Base-by-base conservation (phyloP, 2,888 invertebrate genomes). In the Fragum fragum region DNA sequence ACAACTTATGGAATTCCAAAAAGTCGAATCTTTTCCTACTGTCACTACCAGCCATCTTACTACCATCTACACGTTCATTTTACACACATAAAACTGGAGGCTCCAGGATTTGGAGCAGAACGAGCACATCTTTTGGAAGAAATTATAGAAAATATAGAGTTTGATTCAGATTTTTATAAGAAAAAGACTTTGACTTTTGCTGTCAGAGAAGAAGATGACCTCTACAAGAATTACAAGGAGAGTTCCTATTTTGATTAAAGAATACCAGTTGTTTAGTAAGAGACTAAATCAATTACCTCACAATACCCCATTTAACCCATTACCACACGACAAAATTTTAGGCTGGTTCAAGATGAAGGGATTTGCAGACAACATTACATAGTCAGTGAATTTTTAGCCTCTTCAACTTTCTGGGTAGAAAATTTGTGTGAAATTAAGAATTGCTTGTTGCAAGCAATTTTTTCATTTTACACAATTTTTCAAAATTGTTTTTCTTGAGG, bases 1-100 rank as follows among this genome's bases (percentile, higher is more conserved):
- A 96, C 97, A 42, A 97, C 97, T 90, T 99, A 97, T 95, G 96
- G 96, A 18, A 90, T 99, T 0, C 95, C 96, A 3, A 94, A 95
- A 21, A 90, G 91, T 81, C 93, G 97, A 92, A 94, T 99, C 32
- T 96, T 98, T 29, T 96, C 97, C 82, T 99, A 97, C 94, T 94
- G 99, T 0, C 99, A 99, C 94, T 99, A 99, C 95, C 99, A 98
- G 92, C 99, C 99, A 0, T 98, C 98, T 0, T 99, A 98, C 95
- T 99, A 98, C 95, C 99, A 99, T 93, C 95, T 99, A 0, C 99
- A 99, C 94, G 96, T 99, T 0, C 99, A 99, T 94, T 98, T 99
- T 92, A 97, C 97, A 16, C 92, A 94, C 77, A 94, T 99, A 1
- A 90, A 88, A 39, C 90, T 90, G 70, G 92, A 93, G 16, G 91